phyloP scores from a whole-genome alignment of 2,797 vertebrate species.

The Cheirogaleus major region DNA sequence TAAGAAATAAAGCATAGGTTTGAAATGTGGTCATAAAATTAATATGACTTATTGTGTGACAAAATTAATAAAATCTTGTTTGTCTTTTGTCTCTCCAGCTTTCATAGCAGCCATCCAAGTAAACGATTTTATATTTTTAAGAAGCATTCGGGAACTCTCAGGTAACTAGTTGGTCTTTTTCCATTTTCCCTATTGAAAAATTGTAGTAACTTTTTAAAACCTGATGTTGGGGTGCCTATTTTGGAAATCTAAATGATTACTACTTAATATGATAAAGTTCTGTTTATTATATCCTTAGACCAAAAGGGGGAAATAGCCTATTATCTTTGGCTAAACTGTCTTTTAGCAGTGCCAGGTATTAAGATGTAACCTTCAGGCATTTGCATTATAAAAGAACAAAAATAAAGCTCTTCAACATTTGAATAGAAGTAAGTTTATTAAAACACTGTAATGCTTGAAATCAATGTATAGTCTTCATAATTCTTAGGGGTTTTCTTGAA shows the following conservation, averaged over 20 bases:
- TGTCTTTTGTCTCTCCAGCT: constrained; percentile 85
- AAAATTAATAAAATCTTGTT: constrained; percentile 25
- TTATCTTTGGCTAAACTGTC: constrained; percentile 23
- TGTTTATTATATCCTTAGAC: constrained; percentile 10
- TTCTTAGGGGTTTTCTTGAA: constrained; percentile 28
- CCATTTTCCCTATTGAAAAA: constrained; percentile 51
- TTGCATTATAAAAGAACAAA: constrained; percentile 32
- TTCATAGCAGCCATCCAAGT: constrained; percentile 91
- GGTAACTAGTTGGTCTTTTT: constrained; percentile 85
- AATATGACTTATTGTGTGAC: constrained; percentile 16
- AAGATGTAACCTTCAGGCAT: constrained; percentile 7
- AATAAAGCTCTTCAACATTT: constrained; percentile 41
- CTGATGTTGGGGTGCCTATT: constrained; percentile 10
- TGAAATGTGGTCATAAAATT: constrained; percentile 37
- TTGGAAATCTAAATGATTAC: constrained; percentile 44
- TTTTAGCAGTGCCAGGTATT: constrained; percentile 15
- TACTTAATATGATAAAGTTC: not conserved
- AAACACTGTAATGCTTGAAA: not conserved
- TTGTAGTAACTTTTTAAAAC: constrained; percentile 9
- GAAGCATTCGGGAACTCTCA: constrained; percentile 83
- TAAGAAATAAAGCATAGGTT: constrained; percentile 33
- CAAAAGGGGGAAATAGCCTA: not conserved
- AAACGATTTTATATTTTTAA: constrained; percentile 89
- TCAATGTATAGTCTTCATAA: constrained; percentile 33
- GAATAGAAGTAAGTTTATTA: not conserved